Evolutionary conservation across 2,113 vertebrate genomes (phyloP).

Genomic region (Apodemus sylvaticus): DNA sequence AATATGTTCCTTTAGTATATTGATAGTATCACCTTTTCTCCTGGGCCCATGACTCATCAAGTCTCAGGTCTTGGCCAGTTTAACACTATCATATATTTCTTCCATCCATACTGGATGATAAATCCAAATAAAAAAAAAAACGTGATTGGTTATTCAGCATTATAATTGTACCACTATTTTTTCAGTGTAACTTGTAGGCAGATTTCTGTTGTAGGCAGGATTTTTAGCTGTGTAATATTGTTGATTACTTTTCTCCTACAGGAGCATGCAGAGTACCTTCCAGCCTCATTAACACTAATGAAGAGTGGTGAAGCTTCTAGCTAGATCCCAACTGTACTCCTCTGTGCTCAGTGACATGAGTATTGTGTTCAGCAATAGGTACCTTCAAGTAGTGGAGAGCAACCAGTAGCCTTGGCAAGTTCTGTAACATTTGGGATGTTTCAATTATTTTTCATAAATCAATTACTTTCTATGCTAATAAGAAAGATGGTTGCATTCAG

Average conservation of each 20-base stretch:
- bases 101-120: neutral
- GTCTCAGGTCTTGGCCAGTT: neutral
- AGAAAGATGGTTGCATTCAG: neutral
- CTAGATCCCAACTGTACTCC: neutral
- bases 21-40: neutral
- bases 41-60: neutral
- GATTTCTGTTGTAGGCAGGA: neutral
- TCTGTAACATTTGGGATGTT: neutral
- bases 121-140: neutral
- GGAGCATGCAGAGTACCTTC: neutral
- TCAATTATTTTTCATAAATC: neutral
- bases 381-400: neutral
- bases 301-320: neutral
- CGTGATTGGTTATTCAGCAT: neutral
- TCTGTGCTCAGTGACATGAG: neutral
- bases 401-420: neutral
- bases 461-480: neutral
- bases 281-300: neutral
- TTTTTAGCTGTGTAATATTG: neutral
- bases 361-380: neutral
- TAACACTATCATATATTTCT: neutral
- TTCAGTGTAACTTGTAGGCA: neutral
- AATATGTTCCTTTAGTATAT: neutral
- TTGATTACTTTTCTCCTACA: neutral
- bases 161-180: neutral